Base-by-base conservation (phyloP, 1,140 invertebrate species). In the Drosophila subobscura region DNA sequence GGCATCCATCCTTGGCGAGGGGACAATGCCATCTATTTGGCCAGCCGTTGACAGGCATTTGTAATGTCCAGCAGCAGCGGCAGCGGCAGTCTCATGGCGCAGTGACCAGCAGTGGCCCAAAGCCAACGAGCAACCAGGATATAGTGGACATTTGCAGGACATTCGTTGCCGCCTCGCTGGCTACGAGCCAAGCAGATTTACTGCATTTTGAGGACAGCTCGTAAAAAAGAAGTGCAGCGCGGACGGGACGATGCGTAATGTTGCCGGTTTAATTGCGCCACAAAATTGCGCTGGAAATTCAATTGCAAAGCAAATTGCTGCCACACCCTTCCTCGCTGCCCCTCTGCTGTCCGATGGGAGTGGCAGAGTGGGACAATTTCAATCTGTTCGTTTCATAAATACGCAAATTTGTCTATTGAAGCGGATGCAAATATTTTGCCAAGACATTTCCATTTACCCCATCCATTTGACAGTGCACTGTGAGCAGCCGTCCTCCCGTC, bases 221-320 rank as follows among this genome's bases (percentile, higher is more conserved):
- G 60, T 85, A 85, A 80, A 86, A 75, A 46, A 53, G 55, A 12
- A 37, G 25, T 40, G 40, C 1, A 37, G 56, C 29, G 29, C 29
- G 29, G 8, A 37, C 3, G 33, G 33, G 7, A 4, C 33, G 3
- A 37, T 12, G 33, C 33, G 33, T 58, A 56, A 67, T 78, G 70
- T 70, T 58, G 10, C 57, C 51, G 83, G 78, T 86, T 85, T 88
- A 88, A 88, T 85, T 85, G 77, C 76, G 67, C 76, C 80, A 50
- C 76, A 79, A 72, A 12, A 63, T 60, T 80, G 61, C 57, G 40
- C 59, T 74, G 55, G 23, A 61, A 70, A 88, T 88, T 88, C 63
- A 78, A 80, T 79, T 76, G 76, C 16, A 41, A 40, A 55, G 27
- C 33, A 46, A 65, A 66, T 23, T 56, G 59, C 66, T 58, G 37